Evolutionary conservation across 2,113 vertebrate genomes (phyloP), one percentile per base, ranked within the genome.

Genomic region (Alligator sinensis): DNA sequence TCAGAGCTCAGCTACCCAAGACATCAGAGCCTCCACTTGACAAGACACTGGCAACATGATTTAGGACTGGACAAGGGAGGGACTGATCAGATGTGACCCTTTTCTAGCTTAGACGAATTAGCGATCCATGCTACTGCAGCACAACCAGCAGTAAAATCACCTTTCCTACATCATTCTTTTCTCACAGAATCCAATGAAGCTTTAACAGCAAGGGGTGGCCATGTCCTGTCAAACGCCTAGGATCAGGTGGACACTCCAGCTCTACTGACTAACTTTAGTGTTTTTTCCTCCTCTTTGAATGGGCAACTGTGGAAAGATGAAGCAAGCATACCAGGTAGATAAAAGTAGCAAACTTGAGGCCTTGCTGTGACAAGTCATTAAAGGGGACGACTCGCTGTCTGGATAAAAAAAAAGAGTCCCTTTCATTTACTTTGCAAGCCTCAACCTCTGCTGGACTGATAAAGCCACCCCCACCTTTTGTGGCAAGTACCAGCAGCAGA

Each of bases 241-340:
- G 34, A 27, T 54, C 57, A 61, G 34, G 38, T 3, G 80, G 85
- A 80, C 87, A 64, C 58, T 91, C 58, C 84, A 68, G 80, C 77
- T 90, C 13, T 87, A 79, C 55, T 80, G 85, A 88, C 57, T 92
- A 93, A 89, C 76, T 96, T 93, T 93, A 95, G 80, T 60, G 90
- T 91, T 86, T 47, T 47, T 94, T 93, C 90, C 93, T 81, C 66
- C 47, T 89, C 95, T 97, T 96, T 96, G 93, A 96, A 89, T 63
- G 84, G 75, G 6, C 83, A 83, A 92, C 92, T 57, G 90, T 89
- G 78, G n/a, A 96, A 81, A 96, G 96, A 96, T 95, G 94, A 96
- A 97, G 96, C 95, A 93, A 94, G 86, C 96, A 93, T 75, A 96
- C 77, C 89, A 93, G 79, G 91, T 63, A 95, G 96, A 97, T 96